Evolutionary conservation across 2,888 invertebrate genomes (phyloP), one percentile per base, ranked within the genome.

Genomic region (Pristionchus maxplancki): DNA sequence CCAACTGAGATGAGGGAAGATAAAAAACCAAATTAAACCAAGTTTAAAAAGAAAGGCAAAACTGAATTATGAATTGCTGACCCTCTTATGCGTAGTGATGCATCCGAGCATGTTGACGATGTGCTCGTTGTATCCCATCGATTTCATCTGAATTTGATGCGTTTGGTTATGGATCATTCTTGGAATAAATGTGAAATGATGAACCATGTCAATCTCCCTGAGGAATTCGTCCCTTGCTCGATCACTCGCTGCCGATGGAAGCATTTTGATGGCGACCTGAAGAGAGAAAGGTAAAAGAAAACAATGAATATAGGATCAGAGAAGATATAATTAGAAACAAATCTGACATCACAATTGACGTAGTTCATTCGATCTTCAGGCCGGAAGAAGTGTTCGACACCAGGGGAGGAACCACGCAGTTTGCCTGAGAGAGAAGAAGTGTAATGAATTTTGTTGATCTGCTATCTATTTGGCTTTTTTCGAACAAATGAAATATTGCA

Each of bases 21-120:
- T 34, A n/a, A n/a, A n/a, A n/a, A n/a, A n/a, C n/a, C n/a, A n/a
- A n/a, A n/a, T n/a, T n/a, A n/a, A n/a, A n/a, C n/a, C n/a, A n/a
- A 11, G 5, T 24, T 71, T 71, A 15, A 31, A 67, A 67, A 1
- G 40, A 44, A 48, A 58, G 13, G 28, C n/a, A 20, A 15, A 71
- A 15, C 17, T 48, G 5, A 6, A 8, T 44, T 84, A 50, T 50
- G 15, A 53, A 6, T 58, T 37, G 34, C 87, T 74, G 9, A 87
- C 87, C 40, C 87, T n/a, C 28, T 87, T 87, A 34, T 87, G 87
- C n/a, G 37, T 53, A 9, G 93, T 94, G 74, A 94, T 93, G 89
- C 94, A 94, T 24, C 94, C 94, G 13, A 94, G 89, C 93, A 94
- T 93, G 86, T 93, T 93, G 37, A 94, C 93, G 40, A 94, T 90